Base-by-base conservation (phyloP, 1,140 invertebrate genomes). In the Melipona quadrifasciata region DNA sequence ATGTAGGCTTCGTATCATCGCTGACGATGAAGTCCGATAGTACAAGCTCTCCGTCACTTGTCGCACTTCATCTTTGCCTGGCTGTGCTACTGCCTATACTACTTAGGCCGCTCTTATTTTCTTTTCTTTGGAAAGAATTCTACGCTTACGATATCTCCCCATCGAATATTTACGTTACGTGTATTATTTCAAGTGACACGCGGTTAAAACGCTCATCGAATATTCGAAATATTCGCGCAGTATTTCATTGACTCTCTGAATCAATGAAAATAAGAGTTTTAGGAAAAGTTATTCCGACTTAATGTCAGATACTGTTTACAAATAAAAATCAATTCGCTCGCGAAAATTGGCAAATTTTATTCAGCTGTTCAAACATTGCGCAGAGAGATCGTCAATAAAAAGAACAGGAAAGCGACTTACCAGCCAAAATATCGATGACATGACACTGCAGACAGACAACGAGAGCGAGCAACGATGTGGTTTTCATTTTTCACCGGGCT, bases 371-470 rank as follows among this genome's bases (percentile, higher is more conserved):
- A 6, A 65, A 16, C 12, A 65, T 65, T 27, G 31, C 64, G n/a
- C 27, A 31, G 31, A 31, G 31, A 31, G 31, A 31, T 31, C 1
- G 31, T 31, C 31, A 31, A 8, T 14, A 51, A 74, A 76, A 17
- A 57, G 39, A 19, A 10, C 6, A 16, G 64, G 47, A 31, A 10
- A 8, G 8, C 6, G 73, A 87, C 90, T 91, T 75, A 92, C 91
- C 91, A 88, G 88, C 90, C 77, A 71, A 39, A n/a, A 86, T 85
- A 34, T 80, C 84, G 58, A 70, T 70, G 58, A 86, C 84, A 39
- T 90, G 82, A 74, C 78, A 87, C 71, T 87, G 86, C 21, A 92
- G 86, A 73, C 85, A 88, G 75, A 68, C 86, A 39, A 77, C 84
- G 34, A 91, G 51, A 65, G 88, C 86, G 55, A 89, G 76, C 67